Percentiles rank a stretch among this genome's conserved stretches.
phyloP scores from a whole-genome alignment of 2,888 invertebrate genomes.

The Lutraria lutraria region DNA sequence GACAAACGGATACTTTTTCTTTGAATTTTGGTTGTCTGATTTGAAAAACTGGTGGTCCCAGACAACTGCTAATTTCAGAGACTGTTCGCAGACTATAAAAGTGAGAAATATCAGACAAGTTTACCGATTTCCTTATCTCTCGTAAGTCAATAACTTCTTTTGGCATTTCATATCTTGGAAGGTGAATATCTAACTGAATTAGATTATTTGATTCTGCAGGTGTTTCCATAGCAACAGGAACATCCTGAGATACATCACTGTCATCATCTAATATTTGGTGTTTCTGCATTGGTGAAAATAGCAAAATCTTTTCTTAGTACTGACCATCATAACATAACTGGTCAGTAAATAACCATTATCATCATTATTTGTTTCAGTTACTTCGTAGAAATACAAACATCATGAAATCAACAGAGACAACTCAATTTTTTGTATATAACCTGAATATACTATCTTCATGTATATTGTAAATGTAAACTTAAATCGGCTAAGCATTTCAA shows the following conservation, averaged over 20 bases:
- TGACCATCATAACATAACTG: background rate
- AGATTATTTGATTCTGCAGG: background rate
- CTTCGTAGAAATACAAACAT: no score
- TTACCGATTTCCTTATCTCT: constrained; percentile 39
- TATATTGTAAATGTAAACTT: no score
- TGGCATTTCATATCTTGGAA: constrained; percentile 24
- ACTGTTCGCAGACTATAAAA: no score
- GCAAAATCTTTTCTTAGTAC: background rate
- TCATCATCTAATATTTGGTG: constrained; percentile 57
- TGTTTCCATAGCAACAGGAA: background rate
- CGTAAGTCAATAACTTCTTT: constrained; percentile 37
- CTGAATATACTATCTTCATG: no score
- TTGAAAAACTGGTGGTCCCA: no score
- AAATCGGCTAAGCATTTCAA: no score
- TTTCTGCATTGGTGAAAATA: constrained; percentile 29
- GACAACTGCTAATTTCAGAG: no score
- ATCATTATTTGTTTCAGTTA: no score
- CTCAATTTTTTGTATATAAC: no score
- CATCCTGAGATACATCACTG: constrained; percentile 53
- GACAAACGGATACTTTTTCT: no score
- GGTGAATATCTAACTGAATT: background rate
- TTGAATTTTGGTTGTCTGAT: no score
- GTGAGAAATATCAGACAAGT: background rate
- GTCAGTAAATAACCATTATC: background rate
- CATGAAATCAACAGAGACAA: no score